Percentiles rank a stretch among this genome's conserved stretches.
These are phyloP conservation scores for Stenotaenia linearis DNA, from an alignment of 2,888 invertebrate species.

Conservation along the genomic window DNA sequence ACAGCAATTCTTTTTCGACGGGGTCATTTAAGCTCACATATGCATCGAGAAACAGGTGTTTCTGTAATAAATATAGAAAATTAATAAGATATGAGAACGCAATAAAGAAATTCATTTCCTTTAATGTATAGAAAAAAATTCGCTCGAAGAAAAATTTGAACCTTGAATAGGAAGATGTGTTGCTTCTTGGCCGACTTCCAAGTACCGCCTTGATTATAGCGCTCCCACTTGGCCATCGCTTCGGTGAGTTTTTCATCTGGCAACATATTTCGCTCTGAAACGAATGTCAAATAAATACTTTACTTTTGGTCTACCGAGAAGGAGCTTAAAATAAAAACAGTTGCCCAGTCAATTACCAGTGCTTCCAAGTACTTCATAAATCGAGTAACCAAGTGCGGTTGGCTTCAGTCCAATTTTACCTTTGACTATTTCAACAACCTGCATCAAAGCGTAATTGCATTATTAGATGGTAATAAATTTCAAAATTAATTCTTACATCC, in stretches of 20 bases:
- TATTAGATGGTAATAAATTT: not conserved
- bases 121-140: not conserved
- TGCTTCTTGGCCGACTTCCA: conserved; percentile 38
- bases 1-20: conserved; percentile 87
- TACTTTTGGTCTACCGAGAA: not conserved
- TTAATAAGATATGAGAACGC: not conserved
- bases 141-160: conserved; percentile 8
- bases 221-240: conserved; percentile 92
- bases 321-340: conserved; percentile 26
- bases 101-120: not conserved
- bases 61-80: conserved; percentile 46
- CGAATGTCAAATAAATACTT: conserved; percentile 4
- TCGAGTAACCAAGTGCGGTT: conserved; percentile 75
- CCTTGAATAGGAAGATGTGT: conserved; percentile 56
- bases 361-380: conserved; percentile 84
- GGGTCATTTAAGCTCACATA: conserved; percentile 73
- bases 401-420: conserved; percentile 81
- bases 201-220: conserved; percentile 44
- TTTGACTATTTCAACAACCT: conserved; percentile 75
- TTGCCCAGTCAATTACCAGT: conserved; percentile 30
- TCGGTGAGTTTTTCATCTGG: conserved; percentile 82
- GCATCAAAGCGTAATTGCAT: conserved; percentile 31
- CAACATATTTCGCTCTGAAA: conserved; percentile 69
- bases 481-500: conserved; percentile 53
- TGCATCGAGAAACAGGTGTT: conserved; percentile 73